These are phyloP conservation scores for Bostrychus sinensis DNA, from an alignment of 2,113 vertebrate genomes.

Conservation along the genomic window DNA sequence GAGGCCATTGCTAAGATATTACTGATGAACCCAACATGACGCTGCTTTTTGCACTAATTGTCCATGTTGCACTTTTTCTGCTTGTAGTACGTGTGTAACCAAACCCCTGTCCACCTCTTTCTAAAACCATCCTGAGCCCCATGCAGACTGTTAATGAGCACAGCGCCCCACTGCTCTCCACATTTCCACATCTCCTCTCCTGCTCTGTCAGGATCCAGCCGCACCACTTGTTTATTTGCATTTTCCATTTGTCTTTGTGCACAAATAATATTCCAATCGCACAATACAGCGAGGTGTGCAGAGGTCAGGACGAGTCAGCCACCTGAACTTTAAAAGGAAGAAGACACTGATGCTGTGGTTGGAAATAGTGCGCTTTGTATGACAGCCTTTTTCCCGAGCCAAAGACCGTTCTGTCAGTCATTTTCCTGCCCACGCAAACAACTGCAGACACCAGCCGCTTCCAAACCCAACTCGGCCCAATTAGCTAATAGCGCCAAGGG, in stretches of 20 bases:
- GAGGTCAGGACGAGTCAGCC: neutral
- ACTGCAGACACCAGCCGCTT: constrained; percentile 27
- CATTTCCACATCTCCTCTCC: constrained; percentile 5
- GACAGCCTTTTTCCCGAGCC: constrained; percentile 17
- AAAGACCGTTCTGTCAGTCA: constrained; percentile 12
- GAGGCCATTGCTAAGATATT: too few relatives aligned
- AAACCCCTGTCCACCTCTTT: neutral
- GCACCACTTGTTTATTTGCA: neutral
- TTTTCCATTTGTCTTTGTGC: neutral
- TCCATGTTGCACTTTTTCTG: neutral
- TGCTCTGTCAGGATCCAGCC: neutral
- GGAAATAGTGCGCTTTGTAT: constrained; percentile 4
- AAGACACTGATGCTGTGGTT: constrained; percentile 5
- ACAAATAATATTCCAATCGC: constrained; percentile 9
- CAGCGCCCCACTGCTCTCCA: constrained; percentile 5
- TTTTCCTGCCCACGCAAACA: constrained; percentile 26
- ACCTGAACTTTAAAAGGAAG: neutral
- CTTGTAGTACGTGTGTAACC: neutral
- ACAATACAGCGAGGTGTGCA: constrained; percentile 2
- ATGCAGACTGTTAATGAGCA: constrained; percentile 33
- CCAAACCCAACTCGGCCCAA: constrained; percentile 18
- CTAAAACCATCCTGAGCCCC: neutral
- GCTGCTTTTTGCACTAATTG: neutral
- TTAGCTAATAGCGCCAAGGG: constrained; percentile 40
- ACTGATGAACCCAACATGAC: neutral